Base-by-base conservation (phyloP, 2,113 vertebrate genomes). In the Apteryx mantelli region DNA sequence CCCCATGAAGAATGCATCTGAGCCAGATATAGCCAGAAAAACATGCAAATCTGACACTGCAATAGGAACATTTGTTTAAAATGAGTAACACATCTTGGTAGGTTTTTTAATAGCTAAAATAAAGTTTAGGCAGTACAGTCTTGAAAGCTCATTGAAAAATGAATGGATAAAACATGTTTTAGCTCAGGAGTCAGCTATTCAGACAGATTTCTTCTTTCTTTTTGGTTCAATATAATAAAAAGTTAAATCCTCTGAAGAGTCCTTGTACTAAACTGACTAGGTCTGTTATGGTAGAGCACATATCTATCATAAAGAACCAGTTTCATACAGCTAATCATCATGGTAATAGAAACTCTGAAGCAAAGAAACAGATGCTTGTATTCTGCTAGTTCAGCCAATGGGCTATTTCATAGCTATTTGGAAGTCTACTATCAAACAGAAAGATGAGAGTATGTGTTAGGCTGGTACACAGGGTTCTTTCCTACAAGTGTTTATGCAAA, bases 1-100 rank as follows among this genome's bases (percentile, higher is more conserved):
- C 96, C 82, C 68, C 89, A n/a, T 91, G 94, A 96, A 96, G 91
- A 95, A 95, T 91, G 78, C 65, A 82, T 90, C 90, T 58, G 58
- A 93, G 46, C 78, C n/a, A 91, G 52, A 55, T 30, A 56, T 65
- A 89, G 94, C 60, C 94, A 97, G 89, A 93, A 93, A 93, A 94
- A 74, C 91, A 91, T 91, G 95, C 95, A 94, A 95, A 97, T 91
- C 91, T 93, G 56, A 90, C 68, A 75, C 93, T 97, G 88, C 91
- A 75, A 86, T 81, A 84, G 65, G 69, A 96, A 93, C 91, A 95
- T 95, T 97, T 97, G 93, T 95, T 95, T 96, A 83, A 96, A 95
- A 94, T 90, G 78, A 95, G 79, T 88, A 95, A 95, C 85, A 92
- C 66, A 93, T 96, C 96, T 91, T 82, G 55, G 85, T 83, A 71